Percentiles rank a stretch among this genome's conserved stretches.
Evolutionary conservation across 2,797 vertebrate genomes (phyloP).

Genomic region (Myotis findleyi): DNA sequence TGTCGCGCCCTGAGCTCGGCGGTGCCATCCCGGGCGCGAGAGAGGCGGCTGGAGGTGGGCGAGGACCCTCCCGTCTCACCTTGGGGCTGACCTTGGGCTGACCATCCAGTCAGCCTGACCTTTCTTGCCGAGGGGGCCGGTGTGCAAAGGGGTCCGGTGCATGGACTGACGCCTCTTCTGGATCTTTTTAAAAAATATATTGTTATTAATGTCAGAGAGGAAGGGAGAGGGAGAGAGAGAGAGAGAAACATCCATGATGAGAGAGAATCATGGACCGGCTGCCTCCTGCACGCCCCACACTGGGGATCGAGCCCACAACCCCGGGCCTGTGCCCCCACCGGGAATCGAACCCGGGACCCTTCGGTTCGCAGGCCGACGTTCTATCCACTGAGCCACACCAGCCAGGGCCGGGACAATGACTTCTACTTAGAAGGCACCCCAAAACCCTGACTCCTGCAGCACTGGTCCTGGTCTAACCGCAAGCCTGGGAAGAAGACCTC

Average conservation of each 20-base stretch:
- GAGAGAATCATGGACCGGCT: no score
- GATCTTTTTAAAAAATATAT: neutral
- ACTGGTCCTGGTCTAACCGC: no score
- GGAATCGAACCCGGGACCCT: no score
- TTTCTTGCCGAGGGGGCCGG: neutral
- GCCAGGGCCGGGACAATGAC: neutral
- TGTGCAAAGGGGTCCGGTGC: no score
- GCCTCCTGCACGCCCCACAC: no score
- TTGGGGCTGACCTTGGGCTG: neutral
- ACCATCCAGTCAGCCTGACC: neutral
- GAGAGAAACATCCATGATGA: no score
- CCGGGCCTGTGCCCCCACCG: accelerated
- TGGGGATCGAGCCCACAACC: no score
- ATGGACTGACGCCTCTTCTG: neutral
- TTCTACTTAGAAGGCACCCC: neutral
- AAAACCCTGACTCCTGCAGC: neutral
- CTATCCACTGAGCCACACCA: no score
- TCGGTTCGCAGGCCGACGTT: no score
- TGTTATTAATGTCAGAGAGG: no score
- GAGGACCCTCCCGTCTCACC: neutral
- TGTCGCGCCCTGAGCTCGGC: neutral
- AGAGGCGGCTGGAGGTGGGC: neutral
- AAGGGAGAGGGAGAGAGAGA: no score
- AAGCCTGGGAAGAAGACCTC: accelerated
- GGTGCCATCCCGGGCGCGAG: no score